Base-by-base conservation (phyloP, 2,797 vertebrate species). In the Tokudaia tokunoshimensis region DNA sequence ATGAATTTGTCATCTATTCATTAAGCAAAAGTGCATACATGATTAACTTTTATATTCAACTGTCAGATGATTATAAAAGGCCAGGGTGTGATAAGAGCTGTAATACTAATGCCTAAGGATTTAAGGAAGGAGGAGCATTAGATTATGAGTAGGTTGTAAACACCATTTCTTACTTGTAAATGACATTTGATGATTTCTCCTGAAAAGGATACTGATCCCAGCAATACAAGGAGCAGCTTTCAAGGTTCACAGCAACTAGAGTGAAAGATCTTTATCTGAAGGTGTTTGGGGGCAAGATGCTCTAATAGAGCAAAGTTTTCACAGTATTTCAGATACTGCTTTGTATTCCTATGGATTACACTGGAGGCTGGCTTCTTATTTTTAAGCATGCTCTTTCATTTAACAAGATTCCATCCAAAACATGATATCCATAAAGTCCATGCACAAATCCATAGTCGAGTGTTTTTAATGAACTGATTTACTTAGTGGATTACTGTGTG, bases 351-450 rank as follows among this genome's bases (percentile, higher is more conserved):
- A 37, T 50, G 19, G 14, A 14, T 37, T 91, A 26, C 0, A 34
- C 19, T 81, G 4, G 70, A 20, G 1, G 24, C 83, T 55, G 8
- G 20, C 14, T 5, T 10, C 37, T 86, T 59, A 29, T 24, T 90
- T 92, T 93, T 78, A 76, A 72, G 26, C 63, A 92, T 59, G 37
- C 15, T 83, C 26, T 82, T 31, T 92, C 55, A 29, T 95, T 52
- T 6, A 37, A 37, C 3, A 72, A 4, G 29, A 78, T 94, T 79
- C 20, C 61, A 47, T 61, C 1, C 34, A 55, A 85, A 78, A 80
- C 52, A 86, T 63, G 50, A 80, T 86, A 8, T 14, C 37, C 26
- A 52, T 57, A 52, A 81, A 59, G 37, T n/a, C 26, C 19, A 76
- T 44, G 14, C 15, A 37, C 0, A 59, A 9, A 72, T 26, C 1